phyloP scores from a whole-genome alignment of 2,888 invertebrate genomes.

The Hypselothyrea guttata region DNA sequence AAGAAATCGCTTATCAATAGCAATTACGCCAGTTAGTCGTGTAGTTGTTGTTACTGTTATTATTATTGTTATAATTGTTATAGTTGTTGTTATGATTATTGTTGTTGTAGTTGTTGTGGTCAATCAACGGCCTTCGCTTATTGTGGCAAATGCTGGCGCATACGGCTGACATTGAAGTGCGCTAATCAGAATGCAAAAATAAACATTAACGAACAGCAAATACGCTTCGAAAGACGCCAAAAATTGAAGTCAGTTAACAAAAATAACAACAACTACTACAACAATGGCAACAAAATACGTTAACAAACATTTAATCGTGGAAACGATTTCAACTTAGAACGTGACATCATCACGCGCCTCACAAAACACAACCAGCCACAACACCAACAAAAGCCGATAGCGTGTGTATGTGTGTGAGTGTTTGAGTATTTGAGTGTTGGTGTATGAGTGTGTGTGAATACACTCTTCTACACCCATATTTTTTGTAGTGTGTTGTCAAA shows the following conservation, averaged over 20 bases:
- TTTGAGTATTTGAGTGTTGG: constrained; percentile 1
- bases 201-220: constrained; percentile 70
- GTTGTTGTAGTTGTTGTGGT: constrained; percentile 38
- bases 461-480: constrained; percentile 26
- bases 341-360: constrained; percentile 77
- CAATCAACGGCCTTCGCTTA: constrained; percentile 65
- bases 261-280: constrained; percentile 16
- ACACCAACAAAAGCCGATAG: constrained; percentile 45
- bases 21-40: constrained; percentile 24
- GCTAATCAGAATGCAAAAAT: constrained; percentile 72
- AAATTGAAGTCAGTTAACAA: constrained; percentile 26
- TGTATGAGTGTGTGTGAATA: too few species aligned
- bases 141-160: constrained; percentile 30
- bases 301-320: constrained; percentile 70
- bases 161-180: constrained; percentile 43
- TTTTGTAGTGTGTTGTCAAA: constrained; percentile 38
- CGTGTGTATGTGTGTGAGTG: constrained; percentile 27
- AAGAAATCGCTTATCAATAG: constrained; percentile 28
- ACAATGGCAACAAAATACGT: constrained; percentile 36
- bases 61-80: constrained; percentile 5
- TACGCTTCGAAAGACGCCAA: constrained; percentile 32
- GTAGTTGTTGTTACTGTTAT: constrained; percentile 3
- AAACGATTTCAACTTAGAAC: constrained; percentile 72
- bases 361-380: constrained; percentile 31
- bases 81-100: constrained; percentile 10